Evolutionary conservation across 92 coral and sea anemone species (phyloP).

Genomic region (Plumapathes pennacea): DNA sequence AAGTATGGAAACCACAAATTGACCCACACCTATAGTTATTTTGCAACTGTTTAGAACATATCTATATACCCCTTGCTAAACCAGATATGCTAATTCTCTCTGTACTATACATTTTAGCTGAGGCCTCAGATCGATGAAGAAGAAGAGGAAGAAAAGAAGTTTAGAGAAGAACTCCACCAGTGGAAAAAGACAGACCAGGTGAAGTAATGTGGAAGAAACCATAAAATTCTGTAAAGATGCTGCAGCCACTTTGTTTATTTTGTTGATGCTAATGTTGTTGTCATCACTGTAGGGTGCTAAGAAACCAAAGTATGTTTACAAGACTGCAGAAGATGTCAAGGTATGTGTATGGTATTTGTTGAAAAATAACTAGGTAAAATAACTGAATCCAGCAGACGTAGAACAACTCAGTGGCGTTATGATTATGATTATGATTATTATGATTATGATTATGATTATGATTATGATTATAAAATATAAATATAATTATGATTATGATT

Average conservation of each 20-base stretch:
- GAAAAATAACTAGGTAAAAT: too few species aligned
- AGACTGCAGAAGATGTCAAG: slow-evolving; percentile 98
- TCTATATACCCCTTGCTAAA: not conserved
- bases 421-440: too few species aligned
- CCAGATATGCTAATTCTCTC: not conserved
- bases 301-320: slow-evolving; percentile 88
- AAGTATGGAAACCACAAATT: too few species aligned
- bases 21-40: too few species aligned
- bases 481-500: too few species aligned
- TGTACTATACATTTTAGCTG: slow-evolving; percentile 6
- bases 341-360: too few species aligned
- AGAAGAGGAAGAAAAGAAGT: slow-evolving; percentile 82
- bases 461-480: too few species aligned
- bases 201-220: too few species aligned
- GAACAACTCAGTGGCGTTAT: too few species aligned
- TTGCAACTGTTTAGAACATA: not conserved
- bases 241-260: not conserved
- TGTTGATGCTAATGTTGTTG: not conserved
- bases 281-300: slow-evolving; percentile 3
- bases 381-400: too few species aligned
- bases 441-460: too few species aligned
- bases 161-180: slow-evolving; percentile 85
- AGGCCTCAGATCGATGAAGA: slow-evolving; percentile 68
- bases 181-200: slow-evolving; percentile 91
- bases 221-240: too few species aligned